These are phyloP conservation scores for Pseudobourletiella spinata DNA, from an alignment of 1,140 invertebrate species.

Conservation along the genomic window DNA sequence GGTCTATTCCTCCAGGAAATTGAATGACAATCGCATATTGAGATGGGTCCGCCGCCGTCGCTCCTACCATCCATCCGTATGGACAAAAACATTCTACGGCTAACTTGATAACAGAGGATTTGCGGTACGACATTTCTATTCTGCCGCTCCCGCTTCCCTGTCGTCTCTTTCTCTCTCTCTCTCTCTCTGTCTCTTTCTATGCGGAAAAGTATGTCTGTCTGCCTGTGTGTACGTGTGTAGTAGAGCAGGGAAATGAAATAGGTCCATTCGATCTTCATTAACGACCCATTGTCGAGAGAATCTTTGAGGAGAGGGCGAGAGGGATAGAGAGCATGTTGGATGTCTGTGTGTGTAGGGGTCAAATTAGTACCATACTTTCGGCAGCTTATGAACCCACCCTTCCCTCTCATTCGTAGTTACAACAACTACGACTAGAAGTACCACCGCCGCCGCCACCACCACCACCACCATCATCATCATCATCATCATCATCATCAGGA, in stretches of 20 bases:
- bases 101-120: not conserved
- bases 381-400: not conserved
- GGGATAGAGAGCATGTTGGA: no score
- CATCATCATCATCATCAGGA: no score
- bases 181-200: no score
- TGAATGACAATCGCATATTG: constrained; percentile 26
- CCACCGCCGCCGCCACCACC: no score
- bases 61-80: not conserved
- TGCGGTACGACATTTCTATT: not conserved
- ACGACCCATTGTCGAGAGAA: constrained; percentile 14
- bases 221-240: no score
- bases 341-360: constrained; percentile 27
- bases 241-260: constrained; percentile 13
- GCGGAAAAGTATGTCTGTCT: not conserved
- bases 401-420: not conserved
- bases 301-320: constrained; percentile 6
- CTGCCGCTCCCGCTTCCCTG: no score
- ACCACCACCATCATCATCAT: no score
- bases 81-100: not conserved
- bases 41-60: not conserved
- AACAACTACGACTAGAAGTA: no score
- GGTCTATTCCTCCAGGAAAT: constrained; percentile 22
- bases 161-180: no score
- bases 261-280: constrained; percentile 32
- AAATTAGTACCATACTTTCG: constrained; percentile 12